Percentiles rank a stretch among this genome's conserved stretches.
These are phyloP conservation scores for Andrena trimmerana DNA, from an alignment of 2,888 invertebrate genomes.

Conservation along the genomic window DNA sequence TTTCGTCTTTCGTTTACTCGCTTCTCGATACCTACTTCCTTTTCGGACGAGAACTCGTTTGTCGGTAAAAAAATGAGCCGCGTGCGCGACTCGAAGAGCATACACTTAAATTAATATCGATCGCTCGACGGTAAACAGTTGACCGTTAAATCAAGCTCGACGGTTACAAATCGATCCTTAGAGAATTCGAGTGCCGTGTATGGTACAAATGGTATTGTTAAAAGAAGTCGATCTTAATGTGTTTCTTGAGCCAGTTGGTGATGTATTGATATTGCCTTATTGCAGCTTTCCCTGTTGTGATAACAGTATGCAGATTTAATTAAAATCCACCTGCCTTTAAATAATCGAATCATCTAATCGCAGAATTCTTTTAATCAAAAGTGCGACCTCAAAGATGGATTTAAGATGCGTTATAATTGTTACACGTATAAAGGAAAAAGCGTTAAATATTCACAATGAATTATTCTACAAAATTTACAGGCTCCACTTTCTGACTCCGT, in stretches of 20 bases:
- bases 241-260: background rate
- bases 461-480: conserved; percentile 45
- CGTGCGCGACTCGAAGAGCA: conserved; percentile 3
- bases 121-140: conserved; percentile 22
- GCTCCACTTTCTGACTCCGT: conserved; percentile 3
- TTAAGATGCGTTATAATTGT: conserved; percentile 11
- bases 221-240: conserved; percentile 1
- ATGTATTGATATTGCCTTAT: background rate
- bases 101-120: conserved; percentile 49
- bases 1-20: background rate
- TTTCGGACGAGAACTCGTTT: conserved; percentile 13
- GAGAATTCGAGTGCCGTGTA: background rate
- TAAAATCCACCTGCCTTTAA: conserved; percentile 2
- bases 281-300: background rate
- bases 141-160: conserved; percentile 19
- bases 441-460: conserved; percentile 35
- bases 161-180: conserved; percentile 4
- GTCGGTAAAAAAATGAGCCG: conserved; percentile 46
- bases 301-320: background rate
- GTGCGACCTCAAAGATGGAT: background rate
- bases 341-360: background rate
- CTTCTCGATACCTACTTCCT: background rate
- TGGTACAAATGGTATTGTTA: conserved; percentile 19
- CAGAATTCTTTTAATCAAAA: background rate
- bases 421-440: background rate